Conservation (phyloP, 2,888 invertebrate genomes). For the Phengaris arion region DNA sequence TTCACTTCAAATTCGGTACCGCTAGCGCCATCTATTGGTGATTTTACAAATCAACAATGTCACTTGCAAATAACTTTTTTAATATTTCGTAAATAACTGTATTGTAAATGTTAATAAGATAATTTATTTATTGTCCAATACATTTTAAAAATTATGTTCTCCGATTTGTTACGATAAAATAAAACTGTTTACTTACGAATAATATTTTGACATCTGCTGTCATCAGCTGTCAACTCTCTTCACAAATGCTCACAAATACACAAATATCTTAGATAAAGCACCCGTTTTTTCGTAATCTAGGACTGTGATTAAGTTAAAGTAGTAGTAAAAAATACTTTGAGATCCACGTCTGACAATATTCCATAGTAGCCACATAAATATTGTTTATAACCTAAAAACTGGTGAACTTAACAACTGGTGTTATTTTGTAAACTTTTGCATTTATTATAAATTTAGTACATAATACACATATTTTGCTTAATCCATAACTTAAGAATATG, state of each 20-base stretch:
- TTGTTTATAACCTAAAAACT: slow-evolving; percentile 61
- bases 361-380: slow-evolving; percentile 48
- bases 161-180: background rate
- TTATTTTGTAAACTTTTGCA: slow-evolving; percentile 14
- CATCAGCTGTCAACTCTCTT: slow-evolving; percentile 69
- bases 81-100: background rate
- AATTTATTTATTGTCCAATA: background rate
- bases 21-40: slow-evolving; percentile 56
- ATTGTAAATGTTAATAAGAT: background rate
- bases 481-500: background rate
- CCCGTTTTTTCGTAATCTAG: slow-evolving; percentile 43
- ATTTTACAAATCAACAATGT: slow-evolving; percentile 5
- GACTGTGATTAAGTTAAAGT: slow-evolving; percentile 43
- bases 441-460: background rate
- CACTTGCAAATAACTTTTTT: background rate
- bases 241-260: slow-evolving; percentile 75
- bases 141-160: background rate
- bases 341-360: slow-evolving; percentile 67
- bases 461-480: background rate
- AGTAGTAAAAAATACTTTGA: slow-evolving; percentile 49
- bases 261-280: slow-evolving; percentile 48
- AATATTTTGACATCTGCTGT: slow-evolving; percentile 54
- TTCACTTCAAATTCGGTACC: slow-evolving; percentile 33
- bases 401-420: slow-evolving; percentile 10
- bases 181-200: slow-evolving; percentile 31